Evolutionary conservation across 2,888 invertebrate genomes (phyloP).

Genomic region (Amiota mariae): DNA sequence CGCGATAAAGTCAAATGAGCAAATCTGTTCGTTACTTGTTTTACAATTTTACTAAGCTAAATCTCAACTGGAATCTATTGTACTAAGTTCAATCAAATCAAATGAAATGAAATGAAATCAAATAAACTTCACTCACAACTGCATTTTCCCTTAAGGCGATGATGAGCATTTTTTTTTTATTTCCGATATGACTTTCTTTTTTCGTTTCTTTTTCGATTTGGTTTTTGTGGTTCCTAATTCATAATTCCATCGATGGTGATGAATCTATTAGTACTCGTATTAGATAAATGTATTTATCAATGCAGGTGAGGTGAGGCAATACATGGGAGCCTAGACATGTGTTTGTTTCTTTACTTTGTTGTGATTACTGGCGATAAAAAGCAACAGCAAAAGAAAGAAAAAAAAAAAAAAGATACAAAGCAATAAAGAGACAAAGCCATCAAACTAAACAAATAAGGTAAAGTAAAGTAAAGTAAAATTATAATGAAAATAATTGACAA

Average conservation of each 20-base stretch:
- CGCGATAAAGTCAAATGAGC: no score
- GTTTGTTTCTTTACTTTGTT: constrained; percentile 51
- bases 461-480: constrained; percentile 2
- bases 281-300: no score
- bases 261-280: constrained; percentile 31
- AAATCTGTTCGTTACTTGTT: no score
- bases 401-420: constrained; percentile 23
- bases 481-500: constrained; percentile 20
- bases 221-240: constrained; percentile 6
- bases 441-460: constrained; percentile 12
- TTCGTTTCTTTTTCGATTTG: constrained; percentile 7
- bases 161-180: not conserved
- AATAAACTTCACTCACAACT: no score
- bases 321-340: constrained; percentile 42
- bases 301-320: constrained; percentile 5
- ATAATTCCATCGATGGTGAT: not conserved
- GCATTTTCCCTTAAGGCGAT: no score
- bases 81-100: no score
- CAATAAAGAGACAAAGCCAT: not conserved
- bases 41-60: not conserved
- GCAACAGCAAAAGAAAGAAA: constrained; percentile 48
- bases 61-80: no score
- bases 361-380: constrained; percentile 64
- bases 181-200: constrained; percentile 23
- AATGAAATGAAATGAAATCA: not conserved